Percentiles rank a stretch among this genome's conserved stretches.
Conservation (phyloP, 2,113 vertebrate species). For the Phalacrocorax pelagicus region DNA sequence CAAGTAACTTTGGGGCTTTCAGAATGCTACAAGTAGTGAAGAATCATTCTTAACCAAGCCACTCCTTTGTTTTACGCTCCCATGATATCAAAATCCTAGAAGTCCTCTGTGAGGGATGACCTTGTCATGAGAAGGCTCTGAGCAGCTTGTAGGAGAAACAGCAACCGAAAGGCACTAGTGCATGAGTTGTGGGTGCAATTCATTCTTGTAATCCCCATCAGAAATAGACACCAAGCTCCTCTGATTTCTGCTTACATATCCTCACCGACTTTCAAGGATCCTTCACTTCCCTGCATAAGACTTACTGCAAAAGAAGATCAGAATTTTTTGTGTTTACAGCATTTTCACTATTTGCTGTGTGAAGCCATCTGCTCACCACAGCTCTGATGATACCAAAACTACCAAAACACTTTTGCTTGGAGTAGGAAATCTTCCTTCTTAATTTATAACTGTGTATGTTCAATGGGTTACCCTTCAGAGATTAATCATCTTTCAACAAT, state of each 20-base stretch:
- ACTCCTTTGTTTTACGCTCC: neutral
- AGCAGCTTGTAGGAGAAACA: neutral
- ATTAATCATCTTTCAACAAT: neutral
- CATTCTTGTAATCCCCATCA: neutral
- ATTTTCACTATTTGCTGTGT: neutral
- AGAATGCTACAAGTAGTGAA: neutral
- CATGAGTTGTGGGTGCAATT: neutral
- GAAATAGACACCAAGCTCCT: neutral
- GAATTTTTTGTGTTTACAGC: neutral
- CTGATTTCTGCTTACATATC: neutral
- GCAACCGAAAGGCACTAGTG: neutral
- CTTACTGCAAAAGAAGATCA: neutral
- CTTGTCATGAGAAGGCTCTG: rapidly evolving
- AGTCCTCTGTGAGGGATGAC: neutral
- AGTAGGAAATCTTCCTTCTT: neutral
- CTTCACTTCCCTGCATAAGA: neutral
- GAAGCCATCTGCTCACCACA: neutral
- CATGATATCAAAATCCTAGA: neutral
- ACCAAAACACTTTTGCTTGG: neutral
- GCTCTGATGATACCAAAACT: neutral
- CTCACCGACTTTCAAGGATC: neutral
- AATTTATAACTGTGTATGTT: neutral
- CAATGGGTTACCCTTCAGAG: neutral
- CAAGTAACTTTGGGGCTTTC: neutral
- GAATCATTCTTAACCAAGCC: neutral